Evolutionary conservation across 1,140 invertebrate species (phyloP).

Genomic region (Nephila pilipes): DNA sequence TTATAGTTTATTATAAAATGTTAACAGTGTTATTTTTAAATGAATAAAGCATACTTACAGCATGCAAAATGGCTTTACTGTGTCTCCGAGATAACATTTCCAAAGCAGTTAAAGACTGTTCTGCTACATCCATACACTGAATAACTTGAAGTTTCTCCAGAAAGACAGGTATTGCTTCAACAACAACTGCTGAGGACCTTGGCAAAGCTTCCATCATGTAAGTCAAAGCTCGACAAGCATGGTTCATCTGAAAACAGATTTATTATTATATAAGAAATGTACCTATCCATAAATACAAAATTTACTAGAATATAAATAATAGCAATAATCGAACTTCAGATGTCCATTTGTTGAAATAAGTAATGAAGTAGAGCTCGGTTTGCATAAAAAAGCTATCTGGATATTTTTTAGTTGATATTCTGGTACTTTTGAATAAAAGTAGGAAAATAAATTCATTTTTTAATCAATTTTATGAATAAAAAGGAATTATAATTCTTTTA

Average conservation of each 20-base stretch:
- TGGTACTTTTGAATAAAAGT: too few relatives aligned
- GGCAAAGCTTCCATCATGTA: constrained; percentile 99
- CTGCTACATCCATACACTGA: constrained; percentile 99
- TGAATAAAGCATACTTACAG: constrained; percentile 83
- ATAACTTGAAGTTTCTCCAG: constrained; percentile 97
- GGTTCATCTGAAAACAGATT: constrained; percentile 90
- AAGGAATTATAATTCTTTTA: too few relatives aligned
- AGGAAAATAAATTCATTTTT: too few relatives aligned
- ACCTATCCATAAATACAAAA: too few relatives aligned
- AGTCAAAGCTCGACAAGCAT: constrained; percentile 97
- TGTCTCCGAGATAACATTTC: constrained; percentile 98
- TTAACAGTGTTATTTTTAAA: neutral
- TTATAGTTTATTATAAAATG: too few relatives aligned
- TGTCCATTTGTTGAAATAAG: too few relatives aligned
- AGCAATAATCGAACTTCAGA: too few relatives aligned
- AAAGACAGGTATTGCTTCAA: constrained; percentile 97
- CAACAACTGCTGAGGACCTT: constrained; percentile 96
- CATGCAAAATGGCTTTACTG: constrained; percentile 97
- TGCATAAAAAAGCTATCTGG: too few relatives aligned
- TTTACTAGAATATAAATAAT: too few relatives aligned
- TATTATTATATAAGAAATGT: neutral
- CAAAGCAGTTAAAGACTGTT: constrained; percentile 96
- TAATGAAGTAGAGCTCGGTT: too few relatives aligned
- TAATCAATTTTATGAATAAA: too few relatives aligned
- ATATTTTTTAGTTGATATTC: too few relatives aligned